These are phyloP conservation scores for Agrotis clavis DNA, from an alignment of 2,888 invertebrate genomes.

Conservation along the genomic window DNA sequence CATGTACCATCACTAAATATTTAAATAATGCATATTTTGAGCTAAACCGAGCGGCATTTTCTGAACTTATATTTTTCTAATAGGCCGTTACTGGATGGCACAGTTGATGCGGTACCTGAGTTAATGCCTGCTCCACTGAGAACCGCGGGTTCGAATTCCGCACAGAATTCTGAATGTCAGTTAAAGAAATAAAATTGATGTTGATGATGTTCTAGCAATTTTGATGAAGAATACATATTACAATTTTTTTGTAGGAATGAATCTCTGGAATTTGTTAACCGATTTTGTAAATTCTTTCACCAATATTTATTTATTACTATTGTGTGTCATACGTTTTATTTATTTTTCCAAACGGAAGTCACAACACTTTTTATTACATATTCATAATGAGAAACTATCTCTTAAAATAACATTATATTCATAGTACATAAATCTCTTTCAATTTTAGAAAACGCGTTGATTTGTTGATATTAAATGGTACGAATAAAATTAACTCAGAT, in stretches of 20 bases:
- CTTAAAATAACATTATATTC: constrained; percentile 17
- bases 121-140: no score
- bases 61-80: neutral
- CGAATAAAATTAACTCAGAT: constrained; percentile 56
- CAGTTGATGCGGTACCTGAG: no score
- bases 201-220: no score
- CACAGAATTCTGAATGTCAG: neutral
- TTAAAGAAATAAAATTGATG: no score
- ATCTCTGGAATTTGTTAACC: no score
- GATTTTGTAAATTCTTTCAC: no score
- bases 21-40: neutral
- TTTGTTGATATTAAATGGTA: constrained; percentile 47
- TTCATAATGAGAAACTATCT: constrained; percentile 17
- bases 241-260: no score
- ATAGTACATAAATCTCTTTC: constrained; percentile 43
- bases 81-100: no score
- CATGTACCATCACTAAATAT: neutral
- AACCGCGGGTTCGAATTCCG: no score
- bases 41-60: neutral
- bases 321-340: no score
- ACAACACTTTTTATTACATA: constrained; percentile 23
- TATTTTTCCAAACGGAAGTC: constrained; percentile 10
- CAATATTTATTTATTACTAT: no score
- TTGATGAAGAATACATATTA: no score
- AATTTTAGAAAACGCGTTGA: constrained; percentile 49